Percentiles rank a stretch among this genome's conserved stretches.
Conservation (phyloP, 2,797 vertebrate genomes). For the Choloepus didactylus region DNA sequence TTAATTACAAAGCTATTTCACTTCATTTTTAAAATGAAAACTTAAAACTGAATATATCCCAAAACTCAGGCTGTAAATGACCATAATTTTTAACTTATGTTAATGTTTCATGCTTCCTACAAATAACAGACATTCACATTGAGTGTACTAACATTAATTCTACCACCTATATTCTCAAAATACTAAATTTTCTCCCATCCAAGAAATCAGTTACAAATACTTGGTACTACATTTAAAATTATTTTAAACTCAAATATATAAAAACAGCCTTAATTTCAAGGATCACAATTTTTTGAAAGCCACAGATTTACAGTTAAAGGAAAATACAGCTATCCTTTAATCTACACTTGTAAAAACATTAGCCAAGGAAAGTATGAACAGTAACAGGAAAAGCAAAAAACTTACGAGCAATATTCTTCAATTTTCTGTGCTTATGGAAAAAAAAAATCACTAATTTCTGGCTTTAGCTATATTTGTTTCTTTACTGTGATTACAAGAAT, state of each 20-base stretch:
- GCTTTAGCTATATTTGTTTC: slow-evolving; percentile 43
- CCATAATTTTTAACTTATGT: neutral
- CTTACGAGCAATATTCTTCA: neutral
- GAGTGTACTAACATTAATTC: slow-evolving; percentile 37
- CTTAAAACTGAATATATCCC: slow-evolving; percentile 49
- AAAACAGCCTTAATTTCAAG: slow-evolving; percentile 57
- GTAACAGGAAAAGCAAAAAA: slow-evolving; percentile 29
- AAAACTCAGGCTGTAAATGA: slow-evolving; percentile 52
- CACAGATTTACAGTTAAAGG: neutral
- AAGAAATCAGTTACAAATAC: slow-evolving; percentile 59
- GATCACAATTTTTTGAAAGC: slow-evolving; percentile 60
- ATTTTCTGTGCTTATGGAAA: neutral
- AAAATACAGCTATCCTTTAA: slow-evolving; percentile 36
- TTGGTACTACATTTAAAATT: slow-evolving; percentile 58
- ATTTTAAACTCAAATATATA: slow-evolving; percentile 63
- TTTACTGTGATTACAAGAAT: slow-evolving; percentile 37
- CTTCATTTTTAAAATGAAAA: slow-evolving; percentile 69
- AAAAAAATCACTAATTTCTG: neutral
- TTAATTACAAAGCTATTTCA: slow-evolving; percentile 55
- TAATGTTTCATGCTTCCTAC: slow-evolving; percentile 26
- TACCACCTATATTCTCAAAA: slow-evolving; percentile 65
- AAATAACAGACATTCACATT: slow-evolving; percentile 25
- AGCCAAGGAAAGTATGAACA: slow-evolving; percentile 22
- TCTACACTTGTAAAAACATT: neutral
- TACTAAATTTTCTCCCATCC: neutral